Evolutionary conservation across 2,888 invertebrate species (phyloP).

Genomic region (Bruchidius siliquastri): DNA sequence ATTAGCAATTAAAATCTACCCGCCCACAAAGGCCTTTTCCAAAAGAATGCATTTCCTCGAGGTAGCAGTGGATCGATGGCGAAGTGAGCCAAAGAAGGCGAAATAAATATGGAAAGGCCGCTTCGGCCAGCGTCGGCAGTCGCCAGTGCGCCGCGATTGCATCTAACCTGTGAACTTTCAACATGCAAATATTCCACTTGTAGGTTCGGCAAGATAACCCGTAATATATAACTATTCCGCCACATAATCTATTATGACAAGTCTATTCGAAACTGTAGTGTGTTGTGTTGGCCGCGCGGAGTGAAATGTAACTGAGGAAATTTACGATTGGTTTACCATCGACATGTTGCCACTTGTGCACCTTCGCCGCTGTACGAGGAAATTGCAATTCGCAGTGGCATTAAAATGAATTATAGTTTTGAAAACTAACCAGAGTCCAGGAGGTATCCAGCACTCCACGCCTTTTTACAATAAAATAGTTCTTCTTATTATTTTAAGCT

Average conservation of each 20-base stretch:
- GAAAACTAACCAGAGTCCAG: too few species aligned
- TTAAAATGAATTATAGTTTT: too few species aligned
- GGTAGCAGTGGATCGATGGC: background rate
- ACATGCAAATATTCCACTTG: conserved; percentile 44
- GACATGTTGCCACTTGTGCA: background rate
- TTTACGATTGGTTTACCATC: background rate
- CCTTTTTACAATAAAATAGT: too few species aligned
- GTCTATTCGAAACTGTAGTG: conserved; percentile 35
- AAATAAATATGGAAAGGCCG: background rate
- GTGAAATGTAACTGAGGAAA: background rate
- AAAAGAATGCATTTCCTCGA: background rate
- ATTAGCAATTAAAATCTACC: background rate
- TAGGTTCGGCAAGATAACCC: conserved; percentile 38
- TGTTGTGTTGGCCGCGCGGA: conserved; percentile 5
- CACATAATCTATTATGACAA: conserved; percentile 43
- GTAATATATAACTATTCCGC: conserved; percentile 35
- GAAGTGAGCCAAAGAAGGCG: background rate
- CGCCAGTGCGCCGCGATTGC: conserved; percentile 27
- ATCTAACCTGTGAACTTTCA: conserved; percentile 43
- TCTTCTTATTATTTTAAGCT: too few species aligned
- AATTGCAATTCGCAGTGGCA: too few species aligned
- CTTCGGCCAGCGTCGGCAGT: background rate
- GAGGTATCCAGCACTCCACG: too few species aligned
- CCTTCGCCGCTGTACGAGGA: background rate
- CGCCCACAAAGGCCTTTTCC: background rate